Base-by-base conservation (phyloP, 53 echinoderm and acorn worm genomes). In the Patiria pectinifera region DNA sequence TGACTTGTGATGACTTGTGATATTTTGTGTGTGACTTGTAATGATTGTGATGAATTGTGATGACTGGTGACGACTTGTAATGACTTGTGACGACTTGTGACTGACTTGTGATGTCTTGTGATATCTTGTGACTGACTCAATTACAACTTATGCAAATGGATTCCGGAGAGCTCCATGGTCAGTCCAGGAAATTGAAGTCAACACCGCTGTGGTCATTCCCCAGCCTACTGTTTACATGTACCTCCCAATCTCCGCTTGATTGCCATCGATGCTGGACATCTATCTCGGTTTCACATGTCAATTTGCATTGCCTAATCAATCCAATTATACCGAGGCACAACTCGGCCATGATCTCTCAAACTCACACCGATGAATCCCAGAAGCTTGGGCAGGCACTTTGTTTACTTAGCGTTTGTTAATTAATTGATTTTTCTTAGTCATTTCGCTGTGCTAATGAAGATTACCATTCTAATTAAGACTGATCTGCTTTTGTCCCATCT, bases 251-350 rank as follows among this genome's bases (percentile, higher is more conserved):
- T 4, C 66, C 14, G 66, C 15, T 66, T 60, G 60, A 66, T 66
- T 15, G 66, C 66, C 4, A 15, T 66, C 19, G 15, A 66, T 66
- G 15, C 4, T 15, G 66, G 66, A 66, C 66, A 66, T 18, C 66
- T 13, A 66, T 66, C 66, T 83, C 82, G n/a, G 61, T 83, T 83
- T 62, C 83, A 26, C 58, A 58, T 15, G 26, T 83, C 61, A 83
- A 83, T 83, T 83, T 59, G 14, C 61, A 15, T 60, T 15, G 83
- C 35, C 63, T 83, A 83, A 83, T 83, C 83, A 83, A 15, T 83
- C 62, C 59, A 59, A 62, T 62, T 83, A 59, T 35, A 35, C 80
- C 10, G 21, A 9, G 45, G 14, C 8, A 44, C 48, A 21, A 53
- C 53, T 8, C 53, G 8, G 53, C 53, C 53, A 8, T 8, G 53